Base-by-base conservation (phyloP, 2,888 invertebrate species). In the Agonopterix subpropinquella region DNA sequence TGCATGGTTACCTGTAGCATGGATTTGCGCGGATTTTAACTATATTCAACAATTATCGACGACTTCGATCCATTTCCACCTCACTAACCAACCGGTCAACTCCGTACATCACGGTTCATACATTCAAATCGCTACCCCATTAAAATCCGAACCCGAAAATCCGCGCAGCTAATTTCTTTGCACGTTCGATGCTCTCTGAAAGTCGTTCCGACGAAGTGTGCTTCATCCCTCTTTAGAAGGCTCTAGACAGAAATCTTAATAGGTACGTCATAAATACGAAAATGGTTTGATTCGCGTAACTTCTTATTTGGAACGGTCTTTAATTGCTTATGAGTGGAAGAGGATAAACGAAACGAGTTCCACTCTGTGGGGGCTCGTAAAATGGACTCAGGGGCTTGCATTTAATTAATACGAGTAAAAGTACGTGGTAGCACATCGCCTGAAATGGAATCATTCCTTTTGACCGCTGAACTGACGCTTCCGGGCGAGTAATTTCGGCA, bases 251-350 rank as follows among this genome's bases (percentile, higher is more conserved):
- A 28, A 28, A 5, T 28, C 28, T 28, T 28, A 7, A 28, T 7
- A 1, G 0, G 5, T 28, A 28, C 28, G 28, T 28, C 1, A 5
- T 28, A 28, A 28, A 28, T 28, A 7, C 28, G 28, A 28, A 28
- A 28, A 28, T 28, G 28, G 28, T 28, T 28, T 28, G 7, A 28
- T 28, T 28, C 28, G 28, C 28, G 28, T 28, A 28, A 28, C 28
- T 28, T 28, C 28, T 28, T 28, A 5, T 28, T 28, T 28, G 7
- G 28, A 28, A 5, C 28, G 28, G 28, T 28, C 28, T 28, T 28
- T 28, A 86, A 85, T 86, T 84, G 86, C 86, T 86, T 85, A 85
- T 85, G 85, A 86, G 83, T 82, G 77, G 78, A 77, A 80, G 78
- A 77, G 85, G 82, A 85, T 85, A 82, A 86, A 78, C 83, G 80